Evolutionary conservation across 1,140 invertebrate species (phyloP), one percentile per base, ranked within the genome.

Genomic region (Neodiprion pinetum): DNA sequence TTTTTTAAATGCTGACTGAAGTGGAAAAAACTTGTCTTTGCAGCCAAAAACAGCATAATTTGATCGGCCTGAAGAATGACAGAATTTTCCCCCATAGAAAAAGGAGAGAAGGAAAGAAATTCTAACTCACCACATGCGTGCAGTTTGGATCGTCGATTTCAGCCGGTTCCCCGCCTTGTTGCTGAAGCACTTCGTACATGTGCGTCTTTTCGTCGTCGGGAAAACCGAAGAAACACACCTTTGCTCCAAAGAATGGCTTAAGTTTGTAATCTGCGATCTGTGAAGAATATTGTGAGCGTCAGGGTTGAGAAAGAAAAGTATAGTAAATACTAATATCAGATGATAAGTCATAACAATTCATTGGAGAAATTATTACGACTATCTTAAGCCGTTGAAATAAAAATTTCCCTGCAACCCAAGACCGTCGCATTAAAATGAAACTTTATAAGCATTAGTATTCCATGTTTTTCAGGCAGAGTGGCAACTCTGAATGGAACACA

Each of bases 201-300:
- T 98, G 95, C 81, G 93, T 92, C 82, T 94, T 93, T 85, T 99
- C 97, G 77, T 96, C 95, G 71, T 94, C 91, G 1, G 94, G 91
- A 88, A 98, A 98, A 7, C 97, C 97, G 80, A 94, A 90, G 84
- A 98, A 98, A 86, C 94, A 95, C 23, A 99, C 92, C 80, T 91
- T 92, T 28, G 95, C 93, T 1, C 95, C 95, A 83, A 94, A 93
- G 84, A 99, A 98, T 72, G 96, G 95, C 86, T 95, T 96, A 70
- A 98, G 82, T 80, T 94, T 94, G 86, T 95, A 93, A 40, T 76
- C 77, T 47, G 82, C 70, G 70, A 86, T 85, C 83, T 88, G 72
- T 3, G 82, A 76, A n/a, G 23, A 74, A 23, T 72, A 69, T 12
- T 69, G 21, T 14, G 1, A 14, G 12, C 61, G 12, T 65, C 61